These are phyloP conservation scores for Drosophila mauritiana DNA, from an alignment of 1,140 invertebrate genomes.

Conservation along the genomic window DNA sequence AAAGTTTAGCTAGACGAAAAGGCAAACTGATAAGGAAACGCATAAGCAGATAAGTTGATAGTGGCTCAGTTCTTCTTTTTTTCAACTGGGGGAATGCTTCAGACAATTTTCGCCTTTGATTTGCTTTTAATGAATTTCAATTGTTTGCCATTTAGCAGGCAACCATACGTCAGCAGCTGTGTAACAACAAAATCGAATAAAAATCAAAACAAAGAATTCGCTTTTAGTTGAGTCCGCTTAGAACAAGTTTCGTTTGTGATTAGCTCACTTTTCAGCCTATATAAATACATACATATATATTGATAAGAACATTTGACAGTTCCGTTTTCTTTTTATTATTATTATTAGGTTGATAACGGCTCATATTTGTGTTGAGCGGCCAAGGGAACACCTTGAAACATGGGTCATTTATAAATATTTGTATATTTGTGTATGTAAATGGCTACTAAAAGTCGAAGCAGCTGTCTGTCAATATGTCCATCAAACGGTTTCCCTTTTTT, in stretches of 20 bases:
- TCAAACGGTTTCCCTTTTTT: constrained; percentile 32
- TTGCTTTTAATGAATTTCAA: constrained; percentile 58
- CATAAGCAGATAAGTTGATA: constrained; percentile 26
- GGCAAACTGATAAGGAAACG: constrained; percentile 31
- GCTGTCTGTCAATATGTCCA: constrained; percentile 41
- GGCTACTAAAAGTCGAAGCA: constrained; percentile 10
- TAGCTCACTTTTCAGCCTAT: constrained; percentile 12
- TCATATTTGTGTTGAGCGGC: constrained; percentile 1
- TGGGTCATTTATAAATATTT: constrained; percentile 10
- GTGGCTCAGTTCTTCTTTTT: constrained; percentile 7
- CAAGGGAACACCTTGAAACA: constrained; percentile 40
- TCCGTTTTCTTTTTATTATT: constrained; percentile 20
- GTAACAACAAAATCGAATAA: constrained; percentile 23
- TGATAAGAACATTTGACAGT: constrained; percentile 27
- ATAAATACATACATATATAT: not conserved
- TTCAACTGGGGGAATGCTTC: not conserved
- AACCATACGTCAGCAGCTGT: constrained; percentile 38
- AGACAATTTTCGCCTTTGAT: constrained; percentile 27
- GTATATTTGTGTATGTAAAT: constrained; percentile 5
- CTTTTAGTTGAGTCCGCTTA: constrained; percentile 31
- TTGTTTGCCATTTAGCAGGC: constrained; percentile 48
- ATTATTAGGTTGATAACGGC: constrained; percentile 6
- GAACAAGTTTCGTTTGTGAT: constrained; percentile 39
- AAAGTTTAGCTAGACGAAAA: constrained; percentile 31
- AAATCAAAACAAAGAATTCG: constrained; percentile 45